Conservation (phyloP, 1,140 invertebrate genomes). For the Oryzaephilus surinamensis region DNA sequence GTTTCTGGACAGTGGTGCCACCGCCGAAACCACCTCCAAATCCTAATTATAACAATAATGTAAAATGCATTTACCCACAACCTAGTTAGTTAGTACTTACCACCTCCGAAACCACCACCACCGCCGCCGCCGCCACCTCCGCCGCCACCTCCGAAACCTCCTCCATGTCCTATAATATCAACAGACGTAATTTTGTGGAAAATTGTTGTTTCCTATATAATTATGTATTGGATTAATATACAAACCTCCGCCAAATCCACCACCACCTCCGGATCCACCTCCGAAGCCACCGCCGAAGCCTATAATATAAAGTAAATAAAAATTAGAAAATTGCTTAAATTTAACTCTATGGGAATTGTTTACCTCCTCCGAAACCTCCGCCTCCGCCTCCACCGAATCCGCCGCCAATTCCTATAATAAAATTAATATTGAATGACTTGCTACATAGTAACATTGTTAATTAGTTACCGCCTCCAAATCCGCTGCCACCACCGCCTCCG, state of each 20-base stretch:
- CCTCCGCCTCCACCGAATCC: conserved; percentile 29
- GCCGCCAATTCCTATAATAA: conserved; percentile 23
- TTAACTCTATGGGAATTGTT: too few species aligned
- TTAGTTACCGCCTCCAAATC: conserved; percentile 14
- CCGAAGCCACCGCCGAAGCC: conserved; percentile 7
- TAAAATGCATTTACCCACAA: too few species aligned
- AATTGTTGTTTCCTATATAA: not conserved
- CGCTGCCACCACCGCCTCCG: conserved; percentile 22
- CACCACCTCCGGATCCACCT: conserved; percentile 14
- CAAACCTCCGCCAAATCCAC: not conserved
- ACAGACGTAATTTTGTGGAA: too few species aligned
- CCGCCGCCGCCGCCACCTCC: conserved; percentile 7
- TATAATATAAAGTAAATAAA: conserved; percentile 2
- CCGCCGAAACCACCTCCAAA: conserved; percentile 38
- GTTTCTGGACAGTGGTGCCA: conserved; percentile 59
- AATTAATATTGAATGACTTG: too few species aligned
- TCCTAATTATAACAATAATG: too few species aligned
- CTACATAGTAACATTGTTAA: too few species aligned
- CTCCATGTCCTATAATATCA: conserved; percentile 1
- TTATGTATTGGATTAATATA: not conserved
- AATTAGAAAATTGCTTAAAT: too few species aligned
- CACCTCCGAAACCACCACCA: conserved; percentile 11
- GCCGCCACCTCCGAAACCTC: conserved; percentile 1
- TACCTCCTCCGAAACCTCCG: conserved; percentile 10
- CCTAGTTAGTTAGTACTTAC: too few species aligned